Evolutionary conservation across 2,113 vertebrate genomes (phyloP).

Genomic region (Kryptolebias marmoratus): DNA sequence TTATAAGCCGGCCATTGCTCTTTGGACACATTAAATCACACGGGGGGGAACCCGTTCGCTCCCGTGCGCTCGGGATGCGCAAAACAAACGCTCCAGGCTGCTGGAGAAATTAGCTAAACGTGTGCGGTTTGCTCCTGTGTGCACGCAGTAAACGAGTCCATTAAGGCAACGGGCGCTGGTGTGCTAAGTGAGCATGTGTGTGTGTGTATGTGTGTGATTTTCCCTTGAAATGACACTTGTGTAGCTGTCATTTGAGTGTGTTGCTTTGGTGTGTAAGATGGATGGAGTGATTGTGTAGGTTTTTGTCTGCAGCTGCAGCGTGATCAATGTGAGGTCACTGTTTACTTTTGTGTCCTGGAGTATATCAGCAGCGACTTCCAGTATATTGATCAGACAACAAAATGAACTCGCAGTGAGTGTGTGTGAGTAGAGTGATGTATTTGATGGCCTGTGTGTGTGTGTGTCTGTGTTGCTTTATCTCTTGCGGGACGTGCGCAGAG

Average conservation of each 20-base stretch:
- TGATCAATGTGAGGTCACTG: slow-evolving; percentile 45
- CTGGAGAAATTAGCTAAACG: slow-evolving; percentile 61
- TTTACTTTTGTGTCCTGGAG: slow-evolving; percentile 36
- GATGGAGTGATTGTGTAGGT: slow-evolving; percentile 27
- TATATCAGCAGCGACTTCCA: slow-evolving; percentile 9
- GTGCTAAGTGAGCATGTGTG: slow-evolving; percentile 15
- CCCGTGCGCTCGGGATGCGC: slow-evolving; percentile 59
- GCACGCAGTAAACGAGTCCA: slow-evolving; percentile 67
- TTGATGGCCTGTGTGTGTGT: slow-evolving; percentile 23
- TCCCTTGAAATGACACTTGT: slow-evolving; percentile 46
- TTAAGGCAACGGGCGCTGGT: slow-evolving; percentile 48
- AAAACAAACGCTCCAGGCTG: slow-evolving; percentile 71
- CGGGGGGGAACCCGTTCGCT: slow-evolving; percentile 46
- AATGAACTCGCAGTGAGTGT: slow-evolving; percentile 32
- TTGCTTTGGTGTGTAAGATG: slow-evolving; percentile 26
- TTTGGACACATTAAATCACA: slow-evolving; percentile 65
- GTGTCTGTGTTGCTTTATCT: slow-evolving; percentile 68
- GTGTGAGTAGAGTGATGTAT: slow-evolving; percentile 29
- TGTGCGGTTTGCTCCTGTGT: slow-evolving; percentile 44
- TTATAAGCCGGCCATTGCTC: slow-evolving; percentile 48
- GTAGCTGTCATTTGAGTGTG: neutral
- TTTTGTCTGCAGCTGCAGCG: slow-evolving; percentile 46
- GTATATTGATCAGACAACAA: slow-evolving; percentile 28
- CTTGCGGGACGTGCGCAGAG: slow-evolving; percentile 63
- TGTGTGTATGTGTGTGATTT: slow-evolving; percentile 46